These are phyloP conservation scores for Lepilemur ruficaudatus DNA, from an alignment of 2,797 vertebrate genomes.

Conservation along the genomic window DNA sequence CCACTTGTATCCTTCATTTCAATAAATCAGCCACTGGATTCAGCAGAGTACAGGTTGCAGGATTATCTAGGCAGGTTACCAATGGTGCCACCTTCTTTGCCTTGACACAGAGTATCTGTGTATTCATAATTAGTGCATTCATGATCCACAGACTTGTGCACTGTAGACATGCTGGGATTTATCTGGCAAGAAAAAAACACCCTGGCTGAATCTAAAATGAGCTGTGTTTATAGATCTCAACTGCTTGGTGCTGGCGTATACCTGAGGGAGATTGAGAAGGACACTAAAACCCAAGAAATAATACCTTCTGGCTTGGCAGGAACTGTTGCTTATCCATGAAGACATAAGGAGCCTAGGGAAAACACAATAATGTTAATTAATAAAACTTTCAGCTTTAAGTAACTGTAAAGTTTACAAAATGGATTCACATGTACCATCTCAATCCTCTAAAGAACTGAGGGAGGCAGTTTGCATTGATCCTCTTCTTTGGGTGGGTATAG, in stretches of 20 bases:
- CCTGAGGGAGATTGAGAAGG: neutral
- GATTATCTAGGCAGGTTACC: neutral
- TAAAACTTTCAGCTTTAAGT: neutral
- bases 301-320: neutral
- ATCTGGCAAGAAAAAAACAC: neutral
- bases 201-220: neutral
- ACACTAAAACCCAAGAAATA: neutral
- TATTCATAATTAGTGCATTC: conserved; percentile 1
- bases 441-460: neutral
- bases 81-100: neutral
- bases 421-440: neutral
- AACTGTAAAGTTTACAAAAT: neutral
- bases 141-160: neutral
- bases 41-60: neutral
- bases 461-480: neutral
- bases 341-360: neutral
- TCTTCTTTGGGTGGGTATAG: neutral
- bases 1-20: neutral
- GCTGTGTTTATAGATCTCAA: neutral
- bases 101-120: neutral
- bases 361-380: neutral
- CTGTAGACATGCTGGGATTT: neutral
- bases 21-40: neutral
- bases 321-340: neutral
- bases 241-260: neutral